Percentiles rank a stretch among this genome's conserved stretches.
These are phyloP conservation scores for Drosophila neoperkinsi DNA, from an alignment of 2,888 invertebrate species.

Conservation along the genomic window DNA sequence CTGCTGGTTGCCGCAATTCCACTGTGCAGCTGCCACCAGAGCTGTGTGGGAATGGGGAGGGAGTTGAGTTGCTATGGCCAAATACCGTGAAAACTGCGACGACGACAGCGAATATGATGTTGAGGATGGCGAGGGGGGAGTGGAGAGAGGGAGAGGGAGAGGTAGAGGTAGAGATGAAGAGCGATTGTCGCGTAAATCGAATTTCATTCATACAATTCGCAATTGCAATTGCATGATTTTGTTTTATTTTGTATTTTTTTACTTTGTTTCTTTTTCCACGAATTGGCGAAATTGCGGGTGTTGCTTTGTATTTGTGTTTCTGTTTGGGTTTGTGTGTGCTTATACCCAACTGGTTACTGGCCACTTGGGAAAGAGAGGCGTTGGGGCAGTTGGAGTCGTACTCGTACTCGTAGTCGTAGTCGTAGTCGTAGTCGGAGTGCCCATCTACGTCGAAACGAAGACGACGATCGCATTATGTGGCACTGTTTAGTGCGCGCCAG, in stretches of 20 bases:
- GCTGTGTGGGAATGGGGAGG: conserved; percentile 5
- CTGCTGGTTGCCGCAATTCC: conserved; percentile 9
- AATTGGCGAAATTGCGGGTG: conserved; percentile 85
- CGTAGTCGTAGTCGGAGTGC: conserved; percentile 34
- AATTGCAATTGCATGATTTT: conserved; percentile 35
- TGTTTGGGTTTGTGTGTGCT: conserved; percentile 28
- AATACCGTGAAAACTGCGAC: conserved; percentile 53
- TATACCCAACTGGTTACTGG: conserved; percentile 38
- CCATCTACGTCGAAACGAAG: conserved; percentile 78
- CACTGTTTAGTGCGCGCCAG: conserved; percentile 71
- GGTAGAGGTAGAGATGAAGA: not conserved
- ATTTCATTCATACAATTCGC: conserved; percentile 76
- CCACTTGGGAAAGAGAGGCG: conserved; percentile 9
- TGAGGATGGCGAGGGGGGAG: not conserved
- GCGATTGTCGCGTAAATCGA: conserved; percentile 68
- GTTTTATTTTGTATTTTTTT: conserved; percentile 30
- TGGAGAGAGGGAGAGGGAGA: not conserved
- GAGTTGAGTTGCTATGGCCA: conserved; percentile 26
- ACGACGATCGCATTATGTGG: conserved; percentile 79
- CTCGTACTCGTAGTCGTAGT: conserved; percentile 21
- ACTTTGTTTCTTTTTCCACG: conserved; percentile 75
- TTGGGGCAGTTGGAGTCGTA: not conserved
- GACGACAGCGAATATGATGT: not conserved
- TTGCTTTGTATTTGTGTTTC: conserved; percentile 54
- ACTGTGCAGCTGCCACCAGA: conserved; percentile 15